Conservation (phyloP, 2,888 invertebrate genomes). For the Oconnorella tubifera region DNA sequence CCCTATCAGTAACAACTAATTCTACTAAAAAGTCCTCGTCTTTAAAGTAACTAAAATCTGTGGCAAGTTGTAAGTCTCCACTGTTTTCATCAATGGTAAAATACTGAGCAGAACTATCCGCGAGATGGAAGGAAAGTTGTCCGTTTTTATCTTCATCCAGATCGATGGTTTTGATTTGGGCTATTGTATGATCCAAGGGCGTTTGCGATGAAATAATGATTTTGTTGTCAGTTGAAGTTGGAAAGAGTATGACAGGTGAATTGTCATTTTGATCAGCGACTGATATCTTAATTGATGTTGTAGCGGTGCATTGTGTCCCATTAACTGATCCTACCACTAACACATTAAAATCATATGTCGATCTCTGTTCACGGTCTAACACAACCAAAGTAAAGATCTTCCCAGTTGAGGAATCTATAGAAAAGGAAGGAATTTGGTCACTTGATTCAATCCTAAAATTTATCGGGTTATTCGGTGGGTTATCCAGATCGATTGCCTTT, state of each 20-base stretch:
- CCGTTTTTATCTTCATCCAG: conserved; percentile 8
- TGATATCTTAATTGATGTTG: background rate
- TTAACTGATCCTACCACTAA: background rate
- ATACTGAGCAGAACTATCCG: background rate
- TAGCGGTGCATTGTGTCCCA: background rate
- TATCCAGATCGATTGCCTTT: conserved; percentile 3
- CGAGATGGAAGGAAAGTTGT: background rate
- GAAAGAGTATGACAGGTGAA: conserved; percentile 13
- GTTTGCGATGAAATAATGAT: conserved; percentile 2
- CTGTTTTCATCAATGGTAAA: conserved; percentile 1
- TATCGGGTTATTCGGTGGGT: conserved; percentile 8
- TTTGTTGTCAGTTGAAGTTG: conserved; percentile 1
- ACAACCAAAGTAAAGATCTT: background rate
- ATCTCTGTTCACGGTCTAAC: conserved; percentile 1
- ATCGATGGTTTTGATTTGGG: conserved; percentile 9
- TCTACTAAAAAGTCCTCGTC: conserved; percentile 2
- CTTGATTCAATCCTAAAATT: background rate
- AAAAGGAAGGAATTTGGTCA: background rate
- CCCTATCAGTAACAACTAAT: background rate
- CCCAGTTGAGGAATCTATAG: conserved; percentile 6
- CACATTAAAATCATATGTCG: conserved; percentile 1
- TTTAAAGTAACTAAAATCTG: background rate
- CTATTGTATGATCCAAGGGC: conserved; percentile 1
- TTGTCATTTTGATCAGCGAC: conserved; percentile 17
- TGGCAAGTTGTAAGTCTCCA: conserved; percentile 1